Conservation (phyloP, 2,888 invertebrate species). For the Hemithea aestivaria region DNA sequence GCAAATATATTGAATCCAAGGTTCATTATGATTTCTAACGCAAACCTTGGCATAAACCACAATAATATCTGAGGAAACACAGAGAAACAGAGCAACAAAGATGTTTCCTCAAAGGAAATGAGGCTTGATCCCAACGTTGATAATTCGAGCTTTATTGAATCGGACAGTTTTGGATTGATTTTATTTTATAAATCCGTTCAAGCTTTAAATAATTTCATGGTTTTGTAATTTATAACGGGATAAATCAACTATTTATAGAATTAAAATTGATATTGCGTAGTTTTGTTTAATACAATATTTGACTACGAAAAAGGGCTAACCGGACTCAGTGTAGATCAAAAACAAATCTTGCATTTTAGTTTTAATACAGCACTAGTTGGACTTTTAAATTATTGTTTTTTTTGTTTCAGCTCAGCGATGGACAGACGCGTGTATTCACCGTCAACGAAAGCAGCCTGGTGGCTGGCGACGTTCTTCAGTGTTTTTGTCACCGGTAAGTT, state of each 20-base stretch:
- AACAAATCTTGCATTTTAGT: no score
- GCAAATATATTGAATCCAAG: slow-evolving; percentile 15
- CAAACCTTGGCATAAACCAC: slow-evolving; percentile 39
- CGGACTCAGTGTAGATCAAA: no score
- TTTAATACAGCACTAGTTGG: no score
- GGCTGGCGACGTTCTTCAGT: slow-evolving; percentile 72
- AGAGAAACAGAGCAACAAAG: slow-evolving; percentile 53
- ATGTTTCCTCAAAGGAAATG: slow-evolving; percentile 49
- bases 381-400: no score
- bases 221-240: no score
- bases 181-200: slow-evolving; percentile 20
- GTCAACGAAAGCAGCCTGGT: slow-evolving; percentile 70
- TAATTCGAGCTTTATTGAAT: slow-evolving; percentile 51
- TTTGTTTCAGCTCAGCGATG: slow-evolving; percentile 61
- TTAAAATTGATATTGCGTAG: no score
- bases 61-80: slow-evolving; percentile 47
- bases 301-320: no score
- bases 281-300: no score
- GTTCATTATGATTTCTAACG: slow-evolving; percentile 39
- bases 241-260: no score
- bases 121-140: slow-evolving; percentile 42
- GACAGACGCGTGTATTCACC: slow-evolving; percentile 68
- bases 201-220: slow-evolving; percentile 8
- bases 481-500: slow-evolving; percentile 68
- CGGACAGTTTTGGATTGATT: slow-evolving; percentile 36